Percentiles rank a stretch among this genome's conserved stretches.
Conservation (phyloP, 2,113 vertebrate genomes). For the Calyptommatus sinebrachiatus region DNA sequence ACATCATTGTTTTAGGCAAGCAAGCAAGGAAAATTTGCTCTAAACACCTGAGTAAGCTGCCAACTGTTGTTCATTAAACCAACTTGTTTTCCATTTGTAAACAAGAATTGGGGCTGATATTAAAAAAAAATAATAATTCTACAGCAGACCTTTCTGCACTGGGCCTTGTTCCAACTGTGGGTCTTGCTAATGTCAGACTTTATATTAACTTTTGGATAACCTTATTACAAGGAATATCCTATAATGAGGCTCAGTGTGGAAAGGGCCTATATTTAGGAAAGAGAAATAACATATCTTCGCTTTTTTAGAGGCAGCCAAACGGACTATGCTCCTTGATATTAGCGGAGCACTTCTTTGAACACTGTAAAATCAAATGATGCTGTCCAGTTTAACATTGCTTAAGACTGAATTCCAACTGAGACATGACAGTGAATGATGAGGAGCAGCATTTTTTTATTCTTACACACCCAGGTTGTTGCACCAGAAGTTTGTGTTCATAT, state of each 20-base stretch:
- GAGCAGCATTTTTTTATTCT: not conserved
- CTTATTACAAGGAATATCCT: too few species aligned
- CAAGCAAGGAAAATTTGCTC: not conserved
- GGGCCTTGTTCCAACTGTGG: too few species aligned
- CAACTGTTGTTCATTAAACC: not conserved
- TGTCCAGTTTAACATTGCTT: not conserved
- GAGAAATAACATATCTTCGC: not conserved
- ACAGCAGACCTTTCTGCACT: too few species aligned
- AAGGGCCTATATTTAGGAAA: not conserved
- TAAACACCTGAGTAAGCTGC: not conserved
- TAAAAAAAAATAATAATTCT: too few species aligned
- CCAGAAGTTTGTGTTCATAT: not conserved
- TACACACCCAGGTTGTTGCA: slow-evolving; percentile 3
- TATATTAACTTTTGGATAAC: too few species aligned
- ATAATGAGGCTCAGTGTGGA: too few species aligned
- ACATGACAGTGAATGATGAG: not conserved
- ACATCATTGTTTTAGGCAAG: not conserved
- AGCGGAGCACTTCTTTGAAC: not conserved
- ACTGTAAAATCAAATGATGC: not conserved
- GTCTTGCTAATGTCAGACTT: too few species aligned
- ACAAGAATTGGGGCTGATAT: too few species aligned
- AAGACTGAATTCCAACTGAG: slow-evolving; percentile 22
- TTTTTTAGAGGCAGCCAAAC: not conserved
- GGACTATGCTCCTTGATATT: not conserved
- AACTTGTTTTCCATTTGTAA: not conserved